These are phyloP conservation scores for Geodia barretti DNA, from an alignment of 37 sponge, comb jelly and placozoan genomes.

Conservation along the genomic window DNA sequence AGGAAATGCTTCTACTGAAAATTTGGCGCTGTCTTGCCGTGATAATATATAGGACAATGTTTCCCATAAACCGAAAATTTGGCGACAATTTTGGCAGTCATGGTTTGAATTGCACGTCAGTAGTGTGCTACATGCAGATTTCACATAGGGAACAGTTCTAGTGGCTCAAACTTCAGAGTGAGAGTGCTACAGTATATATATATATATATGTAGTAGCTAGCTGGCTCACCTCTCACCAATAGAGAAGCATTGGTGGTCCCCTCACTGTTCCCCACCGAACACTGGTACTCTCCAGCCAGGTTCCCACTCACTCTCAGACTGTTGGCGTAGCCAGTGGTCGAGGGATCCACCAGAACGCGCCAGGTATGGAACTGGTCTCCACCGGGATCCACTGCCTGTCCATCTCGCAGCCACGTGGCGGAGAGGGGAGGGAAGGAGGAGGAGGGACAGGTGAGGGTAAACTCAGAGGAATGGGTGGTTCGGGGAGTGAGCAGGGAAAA, in stretches of 20 bases:
- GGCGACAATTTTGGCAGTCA: no score
- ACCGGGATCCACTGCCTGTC: neutral
- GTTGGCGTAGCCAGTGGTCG: slow-evolving; percentile 22
- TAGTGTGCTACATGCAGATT: no score
- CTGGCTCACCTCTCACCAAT: slow-evolving; percentile 11
- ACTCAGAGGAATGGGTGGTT: slow-evolving; percentile 18
- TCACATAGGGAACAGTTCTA: no score
- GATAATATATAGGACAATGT: no score
- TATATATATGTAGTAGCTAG: neutral
- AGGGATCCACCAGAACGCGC: slow-evolving; percentile 2
- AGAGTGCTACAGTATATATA: neutral
- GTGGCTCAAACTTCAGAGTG: no score
- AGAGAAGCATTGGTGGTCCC: slow-evolving; percentile 2
- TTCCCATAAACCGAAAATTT: no score
- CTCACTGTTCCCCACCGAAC: slow-evolving; percentile 13
- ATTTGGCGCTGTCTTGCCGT: no score
- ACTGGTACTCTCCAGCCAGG: slow-evolving; percentile 26
- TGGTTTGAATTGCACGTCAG: no score
- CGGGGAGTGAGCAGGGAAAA: slow-evolving; percentile 24
- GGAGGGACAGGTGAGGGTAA: slow-evolving; percentile 44
- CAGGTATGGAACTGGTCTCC: neutral
- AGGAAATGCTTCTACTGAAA: no score
- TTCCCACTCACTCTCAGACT: slow-evolving; percentile 15
- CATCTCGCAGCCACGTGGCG: slow-evolving; percentile 45
- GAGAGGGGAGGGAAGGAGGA: slow-evolving; percentile 40